phyloP scores from a whole-genome alignment of 2,797 vertebrate species.

The Myioborus melanocephalus region DNA sequence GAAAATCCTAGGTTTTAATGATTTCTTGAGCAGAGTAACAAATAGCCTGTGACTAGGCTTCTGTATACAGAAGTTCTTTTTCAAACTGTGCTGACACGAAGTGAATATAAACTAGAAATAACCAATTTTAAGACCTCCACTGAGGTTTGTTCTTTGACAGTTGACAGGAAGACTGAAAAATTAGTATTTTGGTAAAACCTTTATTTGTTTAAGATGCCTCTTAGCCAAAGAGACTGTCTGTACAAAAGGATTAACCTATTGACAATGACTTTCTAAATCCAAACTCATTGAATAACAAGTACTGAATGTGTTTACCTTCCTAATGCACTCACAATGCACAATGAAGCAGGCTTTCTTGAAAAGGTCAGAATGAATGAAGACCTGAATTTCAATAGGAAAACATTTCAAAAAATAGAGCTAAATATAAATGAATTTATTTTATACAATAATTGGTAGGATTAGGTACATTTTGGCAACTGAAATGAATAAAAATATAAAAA shows the following conservation, averaged over 20 bases:
- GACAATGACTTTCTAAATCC: conserved; percentile 78
- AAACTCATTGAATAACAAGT: conserved; percentile 79
- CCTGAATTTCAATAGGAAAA: conserved; percentile 75
- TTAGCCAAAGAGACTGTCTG: conserved; percentile 73
- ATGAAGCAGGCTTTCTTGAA: conserved; percentile 72
- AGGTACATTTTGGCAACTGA: background rate
- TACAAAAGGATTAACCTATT: conserved; percentile 81
- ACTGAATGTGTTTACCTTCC: conserved; percentile 77
- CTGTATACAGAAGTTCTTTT: conserved; percentile 59
- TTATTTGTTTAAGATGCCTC: conserved; percentile 76
- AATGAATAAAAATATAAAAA: background rate
- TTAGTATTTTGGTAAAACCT: conserved; percentile 77
- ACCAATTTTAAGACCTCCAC: conserved; percentile 62
- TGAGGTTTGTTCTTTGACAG: conserved; percentile 68
- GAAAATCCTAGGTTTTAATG: conserved; percentile 63
- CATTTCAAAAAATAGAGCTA: background rate
- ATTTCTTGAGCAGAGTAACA: conserved; percentile 64
- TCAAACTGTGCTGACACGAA: conserved; percentile 58
- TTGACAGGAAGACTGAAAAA: conserved; percentile 71
- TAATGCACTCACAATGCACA: conserved; percentile 80
- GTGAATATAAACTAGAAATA: conserved; percentile 71
- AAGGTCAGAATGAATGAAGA: conserved; percentile 76
- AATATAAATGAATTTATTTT: conserved; percentile 13
- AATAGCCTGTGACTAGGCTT: conserved; percentile 58
- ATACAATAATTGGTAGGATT: background rate